Evolutionary conservation across 2,797 vertebrate genomes (phyloP), one percentile per base, ranked within the genome.

Genomic region (Harpagifer antarcticus): DNA sequence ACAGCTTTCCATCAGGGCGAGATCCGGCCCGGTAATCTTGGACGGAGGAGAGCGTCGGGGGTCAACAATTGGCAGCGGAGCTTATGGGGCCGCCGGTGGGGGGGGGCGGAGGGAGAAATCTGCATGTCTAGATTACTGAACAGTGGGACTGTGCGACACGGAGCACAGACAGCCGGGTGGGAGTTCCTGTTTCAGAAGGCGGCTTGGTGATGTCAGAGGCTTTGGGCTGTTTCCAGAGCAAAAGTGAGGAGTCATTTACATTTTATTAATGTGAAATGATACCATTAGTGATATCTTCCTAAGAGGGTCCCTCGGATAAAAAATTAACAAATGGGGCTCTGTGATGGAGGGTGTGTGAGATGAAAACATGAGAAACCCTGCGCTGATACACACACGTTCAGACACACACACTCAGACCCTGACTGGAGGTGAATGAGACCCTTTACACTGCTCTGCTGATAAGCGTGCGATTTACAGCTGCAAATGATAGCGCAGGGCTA

Each of bases 1-100:
- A 42, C 43, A 7, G 86, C 73, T 85, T 83, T 86, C 79, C 78
- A 73, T 78, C 80, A 69, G 67, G 79, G 71, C 3, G 27, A 88
- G 84, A 90, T 87, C 78, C 72, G 79, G 76, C 70, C 60, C 7
- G 43, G 60, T 80, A 81, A 87, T 83, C 75, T 74, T 74, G 88
- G 84, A 56, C 17, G 43, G 31, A 72, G 68, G 48, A 70, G 54
- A 81, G 76, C 40, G 12, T 68, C 9, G 1, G 73, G 63, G 83
- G 86, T 81, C 83, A 82, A 33, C 57, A 55, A 52, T 60, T 81
- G 76, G 82, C 83, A 85, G 84, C 81, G 80, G 68, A 83, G 67
- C 74, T 61, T 1, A 9, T 2, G 16, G 49, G 59, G 15, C 43
- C 15, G 55, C 56, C 3, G 9, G 27, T 5, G 40, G 47, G 54